Evolutionary conservation across 92 coral and sea anemone species (phyloP), one percentile per base, ranked within the genome.

Genomic region (Epizoanthus illoricatus): DNA sequence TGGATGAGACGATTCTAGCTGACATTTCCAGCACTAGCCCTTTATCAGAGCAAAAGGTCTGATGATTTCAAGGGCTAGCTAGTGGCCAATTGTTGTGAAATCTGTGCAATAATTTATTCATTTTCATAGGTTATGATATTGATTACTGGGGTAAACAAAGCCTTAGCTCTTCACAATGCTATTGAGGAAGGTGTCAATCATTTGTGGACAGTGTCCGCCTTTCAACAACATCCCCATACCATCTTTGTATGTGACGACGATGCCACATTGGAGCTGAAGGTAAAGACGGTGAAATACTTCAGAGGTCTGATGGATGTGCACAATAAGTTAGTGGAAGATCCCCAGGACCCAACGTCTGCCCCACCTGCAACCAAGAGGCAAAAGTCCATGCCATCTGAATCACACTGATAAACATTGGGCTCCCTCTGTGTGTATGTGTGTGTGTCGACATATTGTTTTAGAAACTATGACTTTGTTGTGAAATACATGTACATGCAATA

Each of bases 201-300:
- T 85, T 91, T 97, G 92, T 97, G 91, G 88, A 97, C 99, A 12
- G 99, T 94, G 45, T 97, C 99, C 0, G 99, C 99, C 58, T 97
- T 97, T 84, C 99, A 97, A 67, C 98, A 91, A 81, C 99, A 97
- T 49, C 97, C 98, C 12, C 90, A 76, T 65, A 94, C 99, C 42
- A 91, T 86, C 20, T 97, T 97, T 81, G 92, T 97, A 49, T 91
- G 93, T 63, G 99, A 97, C 56, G 99, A 97, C 21, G 99, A 97
- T 64, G 99, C 99, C 70, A 97, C 99, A 0, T 86, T 97, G 86
- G 99, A 97, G 81, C 90, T 97, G 72, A 91, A 92, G 76, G 99
- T 97, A 24, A 91, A 92, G 79, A 97, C 99, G 2, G 99, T 97
- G 65, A 97, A 97, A 84, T 97, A 97, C 72, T 97, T 97, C 88